Conservation (phyloP, 2,888 invertebrate species). For the Chalcosyrphus nemorum region DNA sequence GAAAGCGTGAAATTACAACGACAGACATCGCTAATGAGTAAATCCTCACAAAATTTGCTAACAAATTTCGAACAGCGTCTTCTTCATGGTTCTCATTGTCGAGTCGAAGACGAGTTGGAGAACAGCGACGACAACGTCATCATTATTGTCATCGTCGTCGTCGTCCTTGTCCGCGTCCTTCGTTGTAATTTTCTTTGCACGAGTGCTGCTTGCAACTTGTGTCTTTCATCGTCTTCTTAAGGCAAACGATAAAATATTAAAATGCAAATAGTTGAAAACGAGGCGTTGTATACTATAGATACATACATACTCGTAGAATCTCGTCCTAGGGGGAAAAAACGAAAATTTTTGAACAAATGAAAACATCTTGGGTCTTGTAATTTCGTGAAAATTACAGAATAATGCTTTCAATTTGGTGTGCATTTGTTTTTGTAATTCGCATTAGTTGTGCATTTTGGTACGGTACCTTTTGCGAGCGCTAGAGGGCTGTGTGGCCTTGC, state of each 20-base stretch:
- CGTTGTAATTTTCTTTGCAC: constrained; percentile 36
- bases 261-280: constrained; percentile 60
- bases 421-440: constrained; percentile 49
- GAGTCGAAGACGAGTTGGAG: too few species aligned
- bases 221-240: constrained; percentile 25
- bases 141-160: background rate
- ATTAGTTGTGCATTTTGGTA: constrained; percentile 18
- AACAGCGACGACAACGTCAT: constrained; percentile 30
- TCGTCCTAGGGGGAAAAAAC: background rate
- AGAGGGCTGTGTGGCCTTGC: background rate
- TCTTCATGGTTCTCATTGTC: background rate
- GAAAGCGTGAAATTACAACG: constrained; percentile 70
- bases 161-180: constrained; percentile 5
- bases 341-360: constrained; percentile 19
- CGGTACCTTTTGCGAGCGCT: background rate
- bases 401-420: constrained; percentile 47
- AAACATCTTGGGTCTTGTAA: constrained; percentile 58
- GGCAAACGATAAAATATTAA: constrained; percentile 60
- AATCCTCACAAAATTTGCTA: constrained; percentile 60
- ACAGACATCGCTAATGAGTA: constrained; percentile 71
- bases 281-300: background rate
- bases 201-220: constrained; percentile 36
- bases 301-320: too few species aligned
- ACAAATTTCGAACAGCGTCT: constrained; percentile 62
- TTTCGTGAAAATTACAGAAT: constrained; percentile 53